Percentiles rank a stretch among this genome's conserved stretches.
These are phyloP conservation scores for Oncorhynchus tshawytscha DNA, from an alignment of 2,113 vertebrate species.

Conservation along the genomic window DNA sequence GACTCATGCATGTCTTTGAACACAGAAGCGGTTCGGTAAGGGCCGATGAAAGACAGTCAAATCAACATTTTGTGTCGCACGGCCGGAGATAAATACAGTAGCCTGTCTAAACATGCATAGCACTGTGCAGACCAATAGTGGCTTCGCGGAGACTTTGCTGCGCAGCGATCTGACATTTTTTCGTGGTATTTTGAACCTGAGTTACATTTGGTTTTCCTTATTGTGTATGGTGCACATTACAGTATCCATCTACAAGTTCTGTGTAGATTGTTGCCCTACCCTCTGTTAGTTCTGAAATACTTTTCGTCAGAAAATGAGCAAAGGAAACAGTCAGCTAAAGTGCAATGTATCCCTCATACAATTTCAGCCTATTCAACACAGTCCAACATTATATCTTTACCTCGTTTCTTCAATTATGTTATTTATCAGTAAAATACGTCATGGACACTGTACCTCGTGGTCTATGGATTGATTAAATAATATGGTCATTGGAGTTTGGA, in stretches of 20 bases:
- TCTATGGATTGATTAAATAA: constrained; percentile 1
- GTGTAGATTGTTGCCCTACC: constrained; percentile 47
- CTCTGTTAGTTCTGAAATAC: constrained; percentile 38
- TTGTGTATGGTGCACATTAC: constrained; percentile 31
- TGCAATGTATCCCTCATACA: constrained; percentile 26
- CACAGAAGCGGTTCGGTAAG: constrained; percentile 50
- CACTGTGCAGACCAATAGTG: constrained; percentile 48
- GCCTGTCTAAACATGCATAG: constrained; percentile 62
- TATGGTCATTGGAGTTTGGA: constrained; percentile 33
- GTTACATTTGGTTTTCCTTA: constrained; percentile 42
- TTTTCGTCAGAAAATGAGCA: constrained; percentile 14
- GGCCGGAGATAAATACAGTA: constrained; percentile 61
- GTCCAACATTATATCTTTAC: constrained; percentile 25
- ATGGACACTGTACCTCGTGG: constrained; percentile 21
- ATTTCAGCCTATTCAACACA: constrained; percentile 20
- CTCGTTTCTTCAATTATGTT: constrained; percentile 23
- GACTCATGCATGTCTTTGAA: constrained; percentile 56
- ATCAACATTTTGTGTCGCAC: constrained; percentile 51
- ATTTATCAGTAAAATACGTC: constrained; percentile 32
- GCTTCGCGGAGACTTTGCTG: constrained; percentile 61
- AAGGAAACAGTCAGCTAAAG: constrained; percentile 25
- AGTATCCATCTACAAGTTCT: constrained; percentile 23
- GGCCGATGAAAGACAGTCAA: constrained; percentile 56
- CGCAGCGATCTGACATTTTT: constrained; percentile 59
- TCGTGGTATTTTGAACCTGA: constrained; percentile 55